These are phyloP conservation scores for Caenorhabditis afra DNA, from an alignment of 2,888 invertebrate species.

Conservation along the genomic window DNA sequence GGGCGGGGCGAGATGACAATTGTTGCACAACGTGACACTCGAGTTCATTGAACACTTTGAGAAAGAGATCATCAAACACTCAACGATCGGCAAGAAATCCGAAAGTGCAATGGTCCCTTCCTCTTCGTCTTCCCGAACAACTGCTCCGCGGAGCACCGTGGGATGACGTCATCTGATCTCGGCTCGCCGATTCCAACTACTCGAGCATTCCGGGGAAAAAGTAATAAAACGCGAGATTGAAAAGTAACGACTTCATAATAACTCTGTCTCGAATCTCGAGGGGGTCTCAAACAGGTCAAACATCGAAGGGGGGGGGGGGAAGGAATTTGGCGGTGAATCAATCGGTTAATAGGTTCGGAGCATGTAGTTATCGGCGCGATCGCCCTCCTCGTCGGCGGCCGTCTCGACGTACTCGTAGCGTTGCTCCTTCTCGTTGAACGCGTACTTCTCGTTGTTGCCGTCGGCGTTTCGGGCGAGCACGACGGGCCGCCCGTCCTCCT, in stretches of 20 bases:
- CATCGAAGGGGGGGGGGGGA: no score
- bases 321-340: no score
- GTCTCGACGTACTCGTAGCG: slow-evolving; percentile 16
- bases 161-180: no score
- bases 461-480: slow-evolving; percentile 18
- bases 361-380: background rate
- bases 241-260: no score
- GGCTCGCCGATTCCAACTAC: no score
- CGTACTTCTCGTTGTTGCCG: slow-evolving; percentile 14
- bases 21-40: background rate
- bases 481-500: background rate
- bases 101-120: no score
- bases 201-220: no score
- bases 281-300: no score
- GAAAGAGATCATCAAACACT: background rate
- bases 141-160: no score
- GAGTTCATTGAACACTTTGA: background rate
- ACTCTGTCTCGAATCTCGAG: no score
- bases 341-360: background rate
- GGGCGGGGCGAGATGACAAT: background rate
- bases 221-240: no score
- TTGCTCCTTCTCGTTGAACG: slow-evolving; percentile 10
- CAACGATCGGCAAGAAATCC: background rate
- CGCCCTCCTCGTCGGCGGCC: background rate
- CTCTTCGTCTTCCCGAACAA: no score